phyloP scores from a whole-genome alignment of 2,888 invertebrate species.

The Camptogramma bilineatum region DNA sequence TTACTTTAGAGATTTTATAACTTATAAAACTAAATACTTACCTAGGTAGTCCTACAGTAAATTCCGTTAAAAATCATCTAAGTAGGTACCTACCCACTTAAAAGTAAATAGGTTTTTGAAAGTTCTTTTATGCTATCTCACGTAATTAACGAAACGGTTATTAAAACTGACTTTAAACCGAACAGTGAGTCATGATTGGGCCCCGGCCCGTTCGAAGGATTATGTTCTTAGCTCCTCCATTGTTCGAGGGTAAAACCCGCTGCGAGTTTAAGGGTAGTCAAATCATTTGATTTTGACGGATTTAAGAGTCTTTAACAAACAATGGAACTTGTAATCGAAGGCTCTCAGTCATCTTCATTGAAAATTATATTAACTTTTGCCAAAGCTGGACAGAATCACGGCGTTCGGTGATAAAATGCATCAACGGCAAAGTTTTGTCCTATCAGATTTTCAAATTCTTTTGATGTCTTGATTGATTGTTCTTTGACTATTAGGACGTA shows the following conservation, averaged over 20 bases:
- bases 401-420: not conserved
- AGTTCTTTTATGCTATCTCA: not conserved
- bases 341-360: not conserved
- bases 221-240: not conserved
- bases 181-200: not conserved
- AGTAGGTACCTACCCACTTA: no score
- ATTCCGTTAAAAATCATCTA: no score
- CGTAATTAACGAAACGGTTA: not conserved
- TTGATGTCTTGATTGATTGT: no score
- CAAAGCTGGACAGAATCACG: not conserved
- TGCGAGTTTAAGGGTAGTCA: not conserved
- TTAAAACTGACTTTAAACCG: not conserved
- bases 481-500: no score
- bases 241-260: not conserved
- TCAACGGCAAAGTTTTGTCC: no score
- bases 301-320: not conserved
- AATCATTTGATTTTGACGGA: not conserved
- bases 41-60: no score
- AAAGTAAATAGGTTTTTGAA: not conserved
- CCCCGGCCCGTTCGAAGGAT: not conserved
- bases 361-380: not conserved
- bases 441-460: no score
- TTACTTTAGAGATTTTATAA: no score
- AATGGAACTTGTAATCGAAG: not conserved
- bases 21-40: no score